A percentile compares a stretch with the other conserved stretches of the same genome.
These are phyloP conservation scores for Microcebus jonahi DNA, from an alignment of 2,113 vertebrate species.

Conservation along the genomic window DNA sequence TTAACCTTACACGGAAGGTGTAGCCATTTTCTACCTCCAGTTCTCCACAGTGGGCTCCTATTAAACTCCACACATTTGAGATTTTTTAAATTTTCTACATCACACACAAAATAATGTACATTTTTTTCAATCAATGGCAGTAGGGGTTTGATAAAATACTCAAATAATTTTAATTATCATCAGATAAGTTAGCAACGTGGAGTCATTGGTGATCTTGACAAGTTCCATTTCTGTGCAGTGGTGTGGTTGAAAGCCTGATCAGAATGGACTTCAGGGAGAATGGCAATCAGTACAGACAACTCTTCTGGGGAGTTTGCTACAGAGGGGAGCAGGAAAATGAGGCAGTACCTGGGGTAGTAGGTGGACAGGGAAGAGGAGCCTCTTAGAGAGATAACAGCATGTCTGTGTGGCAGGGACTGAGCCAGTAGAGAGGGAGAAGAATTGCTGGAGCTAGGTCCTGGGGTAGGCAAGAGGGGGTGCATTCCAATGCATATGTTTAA, in stretches of 20 bases:
- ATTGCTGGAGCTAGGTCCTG: not conserved
- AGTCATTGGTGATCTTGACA: not conserved
- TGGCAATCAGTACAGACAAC: not conserved
- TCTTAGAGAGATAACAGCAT: not conserved
- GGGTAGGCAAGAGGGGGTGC: not conserved
- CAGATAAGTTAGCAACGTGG: not conserved
- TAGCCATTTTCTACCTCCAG: not conserved
- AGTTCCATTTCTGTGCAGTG: not conserved
- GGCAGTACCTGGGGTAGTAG: not conserved
- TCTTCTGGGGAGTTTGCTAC: not conserved
- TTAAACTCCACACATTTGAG: not conserved
- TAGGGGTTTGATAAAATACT: not conserved
- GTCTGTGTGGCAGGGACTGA: not conserved
- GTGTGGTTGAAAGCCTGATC: not conserved
- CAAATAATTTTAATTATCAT: not conserved
- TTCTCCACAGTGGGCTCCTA: not conserved
- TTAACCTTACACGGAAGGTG: not conserved
- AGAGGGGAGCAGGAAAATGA: not conserved
- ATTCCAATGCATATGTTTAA: not conserved
- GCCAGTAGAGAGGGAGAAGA: not conserved
- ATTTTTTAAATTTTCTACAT: not conserved
- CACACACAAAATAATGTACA: not conserved
- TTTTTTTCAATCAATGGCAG: not conserved
- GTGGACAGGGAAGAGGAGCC: not conserved
- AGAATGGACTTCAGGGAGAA: not conserved